Evolutionary conservation across 2,888 invertebrate genomes (phyloP).

Genomic region (Gasteruption jaculator): DNA sequence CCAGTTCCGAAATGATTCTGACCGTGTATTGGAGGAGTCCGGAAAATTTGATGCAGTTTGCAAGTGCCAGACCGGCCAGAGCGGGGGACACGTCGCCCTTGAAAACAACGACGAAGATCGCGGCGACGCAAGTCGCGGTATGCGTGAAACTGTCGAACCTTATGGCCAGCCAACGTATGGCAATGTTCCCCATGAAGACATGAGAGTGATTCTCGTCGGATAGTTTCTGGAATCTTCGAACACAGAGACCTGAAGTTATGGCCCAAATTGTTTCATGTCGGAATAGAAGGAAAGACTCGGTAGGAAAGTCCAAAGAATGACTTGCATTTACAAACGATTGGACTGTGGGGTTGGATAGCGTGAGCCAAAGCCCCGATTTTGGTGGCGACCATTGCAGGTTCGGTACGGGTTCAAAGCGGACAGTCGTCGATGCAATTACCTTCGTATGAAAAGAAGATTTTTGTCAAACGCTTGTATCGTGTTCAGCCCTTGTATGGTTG

Average conservation of each 20-base stretch:
- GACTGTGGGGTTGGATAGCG: no score
- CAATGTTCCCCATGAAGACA: slow-evolving; percentile 52
- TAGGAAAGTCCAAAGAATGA: no score
- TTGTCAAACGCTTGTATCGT: slow-evolving; percentile 62
- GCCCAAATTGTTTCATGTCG: no score
- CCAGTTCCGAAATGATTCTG: slow-evolving; percentile 52
- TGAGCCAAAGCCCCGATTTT: no score
- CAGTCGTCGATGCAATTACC: no score
- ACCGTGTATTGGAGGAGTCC: slow-evolving; percentile 58
- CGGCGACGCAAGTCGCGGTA: slow-evolving; percentile 50
- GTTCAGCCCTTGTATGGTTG: slow-evolving; percentile 58
- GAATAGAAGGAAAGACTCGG: no score
- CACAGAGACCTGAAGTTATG: no score
- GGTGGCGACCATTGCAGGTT: no score
- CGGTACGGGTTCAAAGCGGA: no score
- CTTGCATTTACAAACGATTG: no score
- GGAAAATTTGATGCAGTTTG: slow-evolving; percentile 58
- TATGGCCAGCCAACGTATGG: slow-evolving; percentile 49
- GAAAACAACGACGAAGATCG: slow-evolving; percentile 53
- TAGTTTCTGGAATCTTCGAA: slow-evolving; percentile 54
- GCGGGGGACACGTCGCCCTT: slow-evolving; percentile 53
- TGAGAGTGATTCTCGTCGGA: slow-evolving; percentile 54
- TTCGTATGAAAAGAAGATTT: no score
- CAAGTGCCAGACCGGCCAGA: slow-evolving; percentile 60
- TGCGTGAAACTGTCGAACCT: slow-evolving; percentile 42